Evolutionary conservation across 1,140 invertebrate species (phyloP), one percentile per base, ranked within the genome.

Genomic region (Bicyclus anynana): DNA sequence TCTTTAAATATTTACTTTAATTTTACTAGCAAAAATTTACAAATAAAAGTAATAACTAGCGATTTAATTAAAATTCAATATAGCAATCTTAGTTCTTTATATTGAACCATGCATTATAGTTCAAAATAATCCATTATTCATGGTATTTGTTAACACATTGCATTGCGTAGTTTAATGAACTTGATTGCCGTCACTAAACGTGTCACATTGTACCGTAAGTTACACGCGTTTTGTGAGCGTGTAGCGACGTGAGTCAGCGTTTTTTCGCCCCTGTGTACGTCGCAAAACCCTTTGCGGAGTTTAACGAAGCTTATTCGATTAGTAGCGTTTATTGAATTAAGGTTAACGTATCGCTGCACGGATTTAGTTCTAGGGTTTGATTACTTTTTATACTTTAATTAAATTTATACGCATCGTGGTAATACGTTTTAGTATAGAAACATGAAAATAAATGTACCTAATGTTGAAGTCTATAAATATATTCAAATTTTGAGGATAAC

Each of bases 261-360:
- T 74, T 73, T 29, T 26, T 2, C 18, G 10, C 9, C 42, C 23
- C 67, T 70, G 61, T 77, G 65, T 74, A 46, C 74, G 68, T 67
- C 49, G 35, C 29, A 42, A 44, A 75, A 78, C 63, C 69, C 71
- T 79, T 79, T 72, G 68, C 67, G 57, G 62, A 77, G 75, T 77
- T 79, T 75, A 80, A 75, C 73, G 58, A 71, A 78, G 80, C 79
- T 87, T 84, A 87, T 87, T 85, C 70, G 84, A 87, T 87, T 87
- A 87, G 74, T 67, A 67, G 66, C 66, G 68, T 69, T 85, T 75
- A 87, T 87, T 84, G 82, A 84, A 87, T 87, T 87, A 85, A 87
- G 74, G 81, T 77, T 60, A 73, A 79, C 67, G 74, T 63, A 77
- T 53, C 57, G 64, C 53, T 62, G 57, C 59, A 48, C 55, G 75